phyloP scores from a whole-genome alignment of 2,888 invertebrate species.

The Chrysodeixis includens region DNA sequence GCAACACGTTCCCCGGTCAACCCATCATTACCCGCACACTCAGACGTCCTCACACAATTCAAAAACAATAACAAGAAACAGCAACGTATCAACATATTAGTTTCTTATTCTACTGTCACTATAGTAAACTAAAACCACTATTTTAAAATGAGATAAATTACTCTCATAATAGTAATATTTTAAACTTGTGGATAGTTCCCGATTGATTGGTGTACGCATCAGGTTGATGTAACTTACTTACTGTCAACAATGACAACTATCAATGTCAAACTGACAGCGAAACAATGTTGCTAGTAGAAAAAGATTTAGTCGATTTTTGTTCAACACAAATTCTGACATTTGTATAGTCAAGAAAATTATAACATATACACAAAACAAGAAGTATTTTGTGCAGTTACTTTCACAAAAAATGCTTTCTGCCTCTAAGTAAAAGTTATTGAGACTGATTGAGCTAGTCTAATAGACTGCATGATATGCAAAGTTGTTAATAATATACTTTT shows the following conservation, averaged over 20 bases:
- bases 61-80: conserved; percentile 70
- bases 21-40: conserved; percentile 56
- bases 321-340: background rate
- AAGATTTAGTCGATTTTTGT: conserved; percentile 8
- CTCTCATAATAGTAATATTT: conserved; percentile 40
- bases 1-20: conserved; percentile 48
- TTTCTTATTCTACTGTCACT: conserved; percentile 10
- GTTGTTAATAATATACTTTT: no score
- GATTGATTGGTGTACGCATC: conserved; percentile 33
- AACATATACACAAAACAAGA: no score
- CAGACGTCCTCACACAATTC: conserved; percentile 68
- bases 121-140: conserved; percentile 40
- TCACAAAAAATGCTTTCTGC: no score
- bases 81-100: conserved; percentile 70
- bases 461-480: no score
- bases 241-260: conserved; percentile 17
- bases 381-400: no score
- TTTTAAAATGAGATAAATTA: conserved; percentile 34
- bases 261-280: conserved; percentile 28
- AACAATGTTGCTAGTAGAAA: background rate
- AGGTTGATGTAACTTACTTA: conserved; percentile 36
- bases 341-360: background rate
- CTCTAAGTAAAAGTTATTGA: no score
- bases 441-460: no score
- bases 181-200: conserved; percentile 38